Base-by-base conservation (phyloP, 1,140 invertebrate genomes). In the Argopecten irradians region DNA sequence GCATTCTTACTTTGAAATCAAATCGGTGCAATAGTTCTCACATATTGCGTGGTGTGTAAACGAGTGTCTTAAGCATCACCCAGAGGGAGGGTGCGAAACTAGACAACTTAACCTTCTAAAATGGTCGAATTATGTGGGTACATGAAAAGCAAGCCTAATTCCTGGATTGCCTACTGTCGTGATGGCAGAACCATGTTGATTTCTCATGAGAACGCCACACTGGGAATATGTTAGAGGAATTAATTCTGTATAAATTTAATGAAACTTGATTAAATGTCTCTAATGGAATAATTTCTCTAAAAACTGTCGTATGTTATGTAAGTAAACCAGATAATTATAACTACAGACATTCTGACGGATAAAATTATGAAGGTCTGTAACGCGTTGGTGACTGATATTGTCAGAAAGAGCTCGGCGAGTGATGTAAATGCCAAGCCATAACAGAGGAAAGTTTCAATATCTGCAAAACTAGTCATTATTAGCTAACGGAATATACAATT, bases 161-260 rank as follows among this genome's bases (percentile, higher is more conserved):
- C 55, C 55, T n/a, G 55, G n/a, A 71, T 71, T 71, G 55, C 55
- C 28, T 28, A n/a, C 55, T 5, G n/a, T 28, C 55, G 55, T n/a
- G 55, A 22, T 71, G 55, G 28, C 55, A 71, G 55, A n/a, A 71
- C 55, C 22, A 28, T 71, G 55, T n/a, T 3, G 5, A 71, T 71
- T 71, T 71, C 55, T 71, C 55, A 71, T 71, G 55, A 71, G 55
- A 71, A 71, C 55, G 55, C 55, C 22, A 11, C 55, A 71, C 22
- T 71, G n/a, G 22, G 55, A n/a, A 71, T 71, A 71, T 28, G 22
- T 28, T 8, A 28, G 55, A 7, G 55, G 55, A 28, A 71, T 71
- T 71, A 71, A 71, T 71, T 71, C 55, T 71, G 55, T 71, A 71
- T 71, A n/a, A 71, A 71, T 71, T 71, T 71, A 71, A 71, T 71